phyloP scores from a whole-genome alignment of 92 coral and sea anemone genomes.

The Epizoanthus stellaris region DNA sequence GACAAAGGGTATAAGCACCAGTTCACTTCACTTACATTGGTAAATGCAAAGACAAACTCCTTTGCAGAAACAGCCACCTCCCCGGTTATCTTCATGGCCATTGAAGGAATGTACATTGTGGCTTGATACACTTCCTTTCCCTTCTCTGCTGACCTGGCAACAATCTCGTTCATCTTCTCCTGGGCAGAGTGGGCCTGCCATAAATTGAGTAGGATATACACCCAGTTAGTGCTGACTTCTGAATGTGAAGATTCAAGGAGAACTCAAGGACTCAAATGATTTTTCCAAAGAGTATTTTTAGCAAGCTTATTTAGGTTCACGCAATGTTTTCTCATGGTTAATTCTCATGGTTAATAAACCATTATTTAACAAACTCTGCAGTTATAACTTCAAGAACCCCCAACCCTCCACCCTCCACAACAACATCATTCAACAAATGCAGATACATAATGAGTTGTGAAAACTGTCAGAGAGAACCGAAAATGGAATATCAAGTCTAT shows the following conservation, averaged over 20 bases:
- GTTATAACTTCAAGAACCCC: no score
- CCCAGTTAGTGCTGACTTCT: neutral
- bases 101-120: conserved; percentile 85
- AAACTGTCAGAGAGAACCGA: no score
- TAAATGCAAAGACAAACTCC: conserved; percentile 93
- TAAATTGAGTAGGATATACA: neutral
- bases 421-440: no score
- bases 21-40: conserved; percentile 24
- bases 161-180: conserved; percentile 69
- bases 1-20: neutral
- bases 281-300: neutral
- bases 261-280: no score
- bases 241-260: no score
- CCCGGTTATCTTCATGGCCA: conserved; percentile 88
- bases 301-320: neutral
- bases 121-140: conserved; percentile 85
- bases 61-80: conserved; percentile 88
- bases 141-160: conserved; percentile 76
- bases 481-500: no score
- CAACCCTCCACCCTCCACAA: no score
- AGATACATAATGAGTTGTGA: no score
- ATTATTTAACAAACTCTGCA: no score
- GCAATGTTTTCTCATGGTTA: no score
- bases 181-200: conserved; percentile 69
- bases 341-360: no score